phyloP scores from a whole-genome alignment of 2,797 vertebrate species.

The Rhabdophis nuchalis region DNA sequence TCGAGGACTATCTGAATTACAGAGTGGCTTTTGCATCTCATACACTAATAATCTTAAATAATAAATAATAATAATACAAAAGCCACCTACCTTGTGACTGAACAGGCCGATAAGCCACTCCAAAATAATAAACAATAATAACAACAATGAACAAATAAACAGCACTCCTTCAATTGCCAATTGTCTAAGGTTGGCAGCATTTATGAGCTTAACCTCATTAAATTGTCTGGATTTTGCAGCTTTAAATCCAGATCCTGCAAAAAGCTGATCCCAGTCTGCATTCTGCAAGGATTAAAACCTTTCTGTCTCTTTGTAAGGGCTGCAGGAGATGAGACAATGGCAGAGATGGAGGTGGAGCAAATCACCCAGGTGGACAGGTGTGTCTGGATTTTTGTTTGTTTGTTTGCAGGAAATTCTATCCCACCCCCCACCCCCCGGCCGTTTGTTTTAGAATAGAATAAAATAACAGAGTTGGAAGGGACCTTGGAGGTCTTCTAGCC shows the following conservation, averaged over 20 bases:
- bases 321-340: background rate
- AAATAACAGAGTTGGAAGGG: too few species aligned
- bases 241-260: background rate
- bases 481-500: too few species aligned
- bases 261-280: background rate
- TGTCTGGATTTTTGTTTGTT: background rate
- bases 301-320: background rate
- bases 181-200: background rate
- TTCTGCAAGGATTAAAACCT: background rate
- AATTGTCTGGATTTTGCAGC: background rate
- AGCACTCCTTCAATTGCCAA: background rate
- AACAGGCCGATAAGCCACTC: background rate
- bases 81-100: background rate
- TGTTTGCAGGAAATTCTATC: background rate
- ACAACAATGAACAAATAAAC: background rate
- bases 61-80: background rate
- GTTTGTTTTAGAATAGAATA: too few species aligned
- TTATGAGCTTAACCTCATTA: background rate
- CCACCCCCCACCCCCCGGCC: accelerated
- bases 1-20: background rate
- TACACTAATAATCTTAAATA: too few species aligned
- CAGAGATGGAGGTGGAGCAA: background rate
- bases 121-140: too few species aligned
- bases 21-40: background rate
- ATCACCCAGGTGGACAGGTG: background rate